Percentiles rank a stretch among this genome's conserved stretches.
phyloP scores from a whole-genome alignment of 2,113 vertebrate genomes.

The Caranx melampygus region DNA sequence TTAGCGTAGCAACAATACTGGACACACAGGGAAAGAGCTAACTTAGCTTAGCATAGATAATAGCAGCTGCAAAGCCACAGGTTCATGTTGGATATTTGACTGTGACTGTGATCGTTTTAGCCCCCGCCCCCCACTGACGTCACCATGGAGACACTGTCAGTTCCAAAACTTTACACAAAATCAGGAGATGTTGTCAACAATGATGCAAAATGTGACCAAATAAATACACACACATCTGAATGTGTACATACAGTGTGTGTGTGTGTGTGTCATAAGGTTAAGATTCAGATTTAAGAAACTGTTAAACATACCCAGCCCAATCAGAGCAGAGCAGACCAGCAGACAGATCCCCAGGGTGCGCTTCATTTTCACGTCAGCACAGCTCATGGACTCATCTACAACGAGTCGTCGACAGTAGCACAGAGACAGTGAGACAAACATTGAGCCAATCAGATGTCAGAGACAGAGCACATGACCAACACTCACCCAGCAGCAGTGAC shows the following conservation, averaged over 20 bases:
- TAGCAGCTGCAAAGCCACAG: too few species aligned
- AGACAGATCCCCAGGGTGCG: slow-evolving; percentile 58
- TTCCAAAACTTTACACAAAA: background rate
- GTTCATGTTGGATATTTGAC: too few species aligned
- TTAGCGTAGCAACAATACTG: too few species aligned
- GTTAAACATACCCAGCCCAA: slow-evolving; percentile 62
- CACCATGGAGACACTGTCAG: background rate
- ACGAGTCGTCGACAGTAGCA: slow-evolving; percentile 3
- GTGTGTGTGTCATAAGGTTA: too few species aligned
- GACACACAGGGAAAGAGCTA: too few species aligned
- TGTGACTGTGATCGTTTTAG: too few species aligned
- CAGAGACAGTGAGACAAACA: background rate
- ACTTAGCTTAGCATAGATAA: too few species aligned
- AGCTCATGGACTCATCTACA: slow-evolving; percentile 42
- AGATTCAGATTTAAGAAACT: background rate
- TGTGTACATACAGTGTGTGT: too few species aligned
- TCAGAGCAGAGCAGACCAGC: slow-evolving; percentile 58
- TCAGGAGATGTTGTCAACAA: background rate
- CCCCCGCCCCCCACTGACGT: too few species aligned
- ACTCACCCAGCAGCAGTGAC: slow-evolving; percentile 53
- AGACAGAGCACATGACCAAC: background rate
- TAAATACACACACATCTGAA: too few species aligned
- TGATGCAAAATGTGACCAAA: too few species aligned
- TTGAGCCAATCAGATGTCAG: background rate
- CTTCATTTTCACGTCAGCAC: slow-evolving; percentile 65